Evolutionary conservation across 2,888 invertebrate genomes (phyloP), one percentile per base, ranked within the genome.

Genomic region (Lymantria dispar): DNA sequence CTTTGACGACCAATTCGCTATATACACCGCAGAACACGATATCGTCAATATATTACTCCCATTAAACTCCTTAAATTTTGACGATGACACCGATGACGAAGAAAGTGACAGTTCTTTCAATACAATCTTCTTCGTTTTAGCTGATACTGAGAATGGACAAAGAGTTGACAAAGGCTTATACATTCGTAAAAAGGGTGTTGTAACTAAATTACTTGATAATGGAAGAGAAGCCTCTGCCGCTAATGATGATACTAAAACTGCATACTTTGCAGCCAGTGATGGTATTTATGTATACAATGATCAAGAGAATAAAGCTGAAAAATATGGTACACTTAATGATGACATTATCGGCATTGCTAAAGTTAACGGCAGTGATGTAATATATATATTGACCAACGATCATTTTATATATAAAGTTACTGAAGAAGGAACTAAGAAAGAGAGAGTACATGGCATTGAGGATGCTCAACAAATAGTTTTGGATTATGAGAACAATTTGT

Each of bases 331-430:
- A 1, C 11, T 83, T 0, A 74, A 69, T 8, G 84, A 85, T 22
- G 76, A 62, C 31, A 62, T 83, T 1, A 75, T 81, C 1, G 60
- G 63, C 7, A 71, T 85, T 5, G 80, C 70, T 9, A 76, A 77
- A 62, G 63, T 54, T 0, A 83, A 82, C 39, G 66, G 67, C 0
- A 68, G 70, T 14, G 80, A 81, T 37, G 15, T 50, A 0, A 64
- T 88, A 1, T 89, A 83, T 57, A 75, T 80, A 14, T 43, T 89
- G 0, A 83, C 81, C 7, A 74, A 76, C 30, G 69, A 78, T 14
- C 64, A 80, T 13, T 63, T 74, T 22, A 43, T 88, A 0, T 86
- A 74, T 60, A 83, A 80, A 64, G 80, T 87, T 0, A 76, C 77
- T 7, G 75, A 83, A 9, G 63, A 73, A 5, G 88, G 86, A 1